These are phyloP conservation scores for Acanthoscelides obtectus DNA, from an alignment of 2,888 invertebrate species.

Conservation along the genomic window DNA sequence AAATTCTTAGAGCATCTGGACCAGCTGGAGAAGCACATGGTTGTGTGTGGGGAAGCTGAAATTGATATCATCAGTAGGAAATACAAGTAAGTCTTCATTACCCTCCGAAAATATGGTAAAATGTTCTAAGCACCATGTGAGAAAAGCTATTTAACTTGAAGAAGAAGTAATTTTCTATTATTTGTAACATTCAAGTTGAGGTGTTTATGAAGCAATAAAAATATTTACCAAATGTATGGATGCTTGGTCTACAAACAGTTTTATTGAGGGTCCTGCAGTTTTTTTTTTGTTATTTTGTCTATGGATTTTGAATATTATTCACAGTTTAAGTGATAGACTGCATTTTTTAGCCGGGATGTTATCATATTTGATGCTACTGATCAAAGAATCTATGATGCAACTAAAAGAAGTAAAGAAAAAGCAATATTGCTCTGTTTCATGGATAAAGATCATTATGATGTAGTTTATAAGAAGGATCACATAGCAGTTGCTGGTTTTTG, in stretches of 20 bases:
- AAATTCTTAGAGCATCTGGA: conserved; percentile 38
- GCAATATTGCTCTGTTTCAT: conserved; percentile 51
- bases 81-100: conserved; percentile 39
- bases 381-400: conserved; percentile 43
- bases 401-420: conserved; percentile 24
- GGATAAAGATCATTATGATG: conserved; percentile 77
- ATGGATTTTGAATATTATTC: conserved; percentile 6
- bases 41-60: conserved; percentile 42
- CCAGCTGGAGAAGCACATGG: conserved; percentile 43
- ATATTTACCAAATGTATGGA: too few relatives aligned
- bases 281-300: too few relatives aligned
- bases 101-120: too few relatives aligned
- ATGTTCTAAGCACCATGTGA: too few relatives aligned
- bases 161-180: too few relatives aligned
- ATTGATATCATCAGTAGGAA: conserved; percentile 39
- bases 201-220: too few relatives aligned
- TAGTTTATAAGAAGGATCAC: conserved; percentile 69
- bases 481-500: conserved; percentile 74
- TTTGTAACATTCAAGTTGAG: too few relatives aligned
- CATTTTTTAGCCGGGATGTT: conserved; percentile 62
- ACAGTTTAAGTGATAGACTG: too few relatives aligned
- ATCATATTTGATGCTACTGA: conserved; percentile 61
- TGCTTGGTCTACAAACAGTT: too few relatives aligned
- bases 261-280: too few relatives aligned
- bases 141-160: too few relatives aligned